phyloP scores from a whole-genome alignment of 2,888 invertebrate genomes.

The Panorpa germanica region DNA sequence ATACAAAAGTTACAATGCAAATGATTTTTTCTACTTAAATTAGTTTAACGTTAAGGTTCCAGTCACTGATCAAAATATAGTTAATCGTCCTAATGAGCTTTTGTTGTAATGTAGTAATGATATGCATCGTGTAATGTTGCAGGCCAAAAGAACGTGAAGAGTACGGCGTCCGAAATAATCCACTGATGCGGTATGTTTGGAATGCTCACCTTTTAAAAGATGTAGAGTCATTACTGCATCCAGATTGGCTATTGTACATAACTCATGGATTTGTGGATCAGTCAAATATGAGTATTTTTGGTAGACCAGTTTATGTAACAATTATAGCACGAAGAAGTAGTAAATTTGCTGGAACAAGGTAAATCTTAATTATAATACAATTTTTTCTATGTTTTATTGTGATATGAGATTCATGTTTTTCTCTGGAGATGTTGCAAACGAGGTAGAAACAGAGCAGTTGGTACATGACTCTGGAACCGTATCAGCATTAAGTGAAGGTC shows the following conservation, averaged over 20 bases:
- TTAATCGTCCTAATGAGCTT: too few relatives aligned
- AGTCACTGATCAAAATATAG: too few relatives aligned
- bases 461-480: constrained; percentile 21
- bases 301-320: constrained; percentile 70
- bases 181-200: constrained; percentile 86
- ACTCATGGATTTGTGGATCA: constrained; percentile 91
- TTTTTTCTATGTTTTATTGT: too few relatives aligned
- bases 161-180: constrained; percentile 54
- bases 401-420: constrained; percentile 88
- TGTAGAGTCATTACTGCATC: constrained; percentile 58
- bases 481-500: constrained; percentile 25
- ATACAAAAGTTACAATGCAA: too few relatives aligned
- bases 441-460: constrained; percentile 95
- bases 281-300: constrained; percentile 80
- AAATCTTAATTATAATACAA: too few relatives aligned
- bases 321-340: constrained; percentile 84
- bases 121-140: too few relatives aligned
- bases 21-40: too few relatives aligned
- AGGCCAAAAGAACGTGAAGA: constrained; percentile 26
- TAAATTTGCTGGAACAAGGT: constrained; percentile 91
- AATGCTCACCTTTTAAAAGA: constrained; percentile 73
- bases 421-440: constrained; percentile 96
- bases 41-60: too few relatives aligned
- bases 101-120: too few relatives aligned
- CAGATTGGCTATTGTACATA: constrained; percentile 87